Percentiles rank a stretch among this genome's conserved stretches.
Evolutionary conservation across 2,888 invertebrate species (phyloP).

Genomic region (Coremacera marginata): DNA sequence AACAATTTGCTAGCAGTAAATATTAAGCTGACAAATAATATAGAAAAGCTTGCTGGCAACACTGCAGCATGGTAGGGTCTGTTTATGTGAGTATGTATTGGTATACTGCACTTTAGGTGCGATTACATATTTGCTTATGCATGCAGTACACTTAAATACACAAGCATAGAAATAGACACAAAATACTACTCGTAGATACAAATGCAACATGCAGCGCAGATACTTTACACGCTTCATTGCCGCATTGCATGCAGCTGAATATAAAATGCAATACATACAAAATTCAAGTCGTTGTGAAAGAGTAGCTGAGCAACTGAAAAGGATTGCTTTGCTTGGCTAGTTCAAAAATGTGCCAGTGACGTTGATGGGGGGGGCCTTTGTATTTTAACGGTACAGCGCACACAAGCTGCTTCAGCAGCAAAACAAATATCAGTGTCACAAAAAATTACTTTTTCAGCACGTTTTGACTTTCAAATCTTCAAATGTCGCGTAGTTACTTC

Average conservation of each 20-base stretch:
- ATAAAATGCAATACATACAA: neutral
- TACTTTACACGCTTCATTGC: neutral
- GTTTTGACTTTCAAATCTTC: neutral
- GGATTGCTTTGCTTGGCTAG: no score
- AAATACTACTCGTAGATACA: neutral
- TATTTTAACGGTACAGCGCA: neutral
- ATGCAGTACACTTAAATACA: conserved; percentile 53
- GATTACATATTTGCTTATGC: conserved; percentile 61
- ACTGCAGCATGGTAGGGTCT: neutral
- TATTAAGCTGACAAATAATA: conserved; percentile 5
- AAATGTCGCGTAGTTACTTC: neutral
- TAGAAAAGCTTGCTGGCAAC: neutral
- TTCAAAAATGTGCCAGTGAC: no score
- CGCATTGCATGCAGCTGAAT: neutral
- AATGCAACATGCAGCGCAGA: neutral
- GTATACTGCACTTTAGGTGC: conserved; percentile 52
- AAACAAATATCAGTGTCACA: neutral
- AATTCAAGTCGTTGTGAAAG: neutral
- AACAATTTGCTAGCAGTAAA: conserved; percentile 52
- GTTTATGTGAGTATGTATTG: conserved; percentile 41
- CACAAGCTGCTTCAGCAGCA: neutral
- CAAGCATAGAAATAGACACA: neutral
- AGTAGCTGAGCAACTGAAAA: neutral
- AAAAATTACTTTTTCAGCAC: neutral
- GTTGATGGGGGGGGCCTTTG: no score